Evolutionary conservation across 2,888 invertebrate species (phyloP).

Genomic region (Drosophila anomelani): DNA sequence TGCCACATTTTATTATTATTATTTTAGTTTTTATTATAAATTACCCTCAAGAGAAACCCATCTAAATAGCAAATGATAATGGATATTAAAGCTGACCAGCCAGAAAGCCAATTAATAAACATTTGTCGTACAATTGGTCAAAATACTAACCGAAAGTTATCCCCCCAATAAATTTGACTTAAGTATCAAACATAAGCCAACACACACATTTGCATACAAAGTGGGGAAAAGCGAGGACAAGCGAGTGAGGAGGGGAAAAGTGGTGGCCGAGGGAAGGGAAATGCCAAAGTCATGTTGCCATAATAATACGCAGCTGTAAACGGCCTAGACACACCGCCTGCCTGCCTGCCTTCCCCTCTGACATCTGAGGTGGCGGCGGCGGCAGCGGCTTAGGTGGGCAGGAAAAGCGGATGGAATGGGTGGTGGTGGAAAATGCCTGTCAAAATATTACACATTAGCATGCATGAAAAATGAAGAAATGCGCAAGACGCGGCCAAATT

Average conservation of each 20-base stretch:
- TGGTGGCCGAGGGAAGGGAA: neutral
- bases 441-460: constrained; percentile 74
- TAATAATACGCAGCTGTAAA: constrained; percentile 41
- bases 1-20: too few species aligned
- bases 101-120: constrained; percentile 37
- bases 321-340: constrained; percentile 40
- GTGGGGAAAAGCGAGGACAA: constrained; percentile 16
- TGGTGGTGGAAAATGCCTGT: constrained; percentile 48
- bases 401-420: neutral
- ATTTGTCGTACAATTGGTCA: constrained; percentile 44
- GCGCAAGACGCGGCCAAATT: constrained; percentile 70
- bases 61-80: neutral
- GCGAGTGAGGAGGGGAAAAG: neutral
- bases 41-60: too few species aligned
- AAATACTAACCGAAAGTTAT: constrained; percentile 33
- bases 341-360: constrained; percentile 14
- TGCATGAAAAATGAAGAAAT: constrained; percentile 77
- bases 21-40: neutral
- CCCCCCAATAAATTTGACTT: constrained; percentile 40
- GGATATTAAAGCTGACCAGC: constrained; percentile 3
- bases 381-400: constrained; percentile 13
- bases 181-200: constrained; percentile 40
- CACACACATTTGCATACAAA: constrained; percentile 42
- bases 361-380: constrained; percentile 11
- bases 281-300: constrained; percentile 39